Conservation (phyloP, 1,140 invertebrate genomes). For the Caenorhabditis elegans region WBcel235 BX284602.5:8323001-8323500, state of each 20-base stretch:
- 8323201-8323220: background rate
- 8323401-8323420: conserved; percentile 59
- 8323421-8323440: conserved; percentile 62
- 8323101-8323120: conserved; percentile 55
- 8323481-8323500: conserved; percentile 57
- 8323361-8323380: conserved; percentile 49
- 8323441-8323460: conserved; percentile 63
- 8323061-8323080: conserved; percentile 47
- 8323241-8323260: conserved; percentile 60
- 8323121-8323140: conserved; percentile 58
- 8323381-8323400: conserved; percentile 58
- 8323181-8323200: background rate
- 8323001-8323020: background rate
- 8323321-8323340: conserved; percentile 56
- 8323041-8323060: background rate
- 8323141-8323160: conserved; percentile 55
- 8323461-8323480: conserved; percentile 54
- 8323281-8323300: conserved; percentile 57
- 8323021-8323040: background rate
- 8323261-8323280: conserved; percentile 62
- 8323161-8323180: conserved; percentile 51
- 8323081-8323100: conserved; percentile 61
- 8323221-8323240: conserved; percentile 57
- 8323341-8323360: conserved; percentile 53
- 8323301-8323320: conserved; percentile 60